Base-by-base conservation (phyloP, 2,888 invertebrate species). In the Lucinisca nassula region DNA sequence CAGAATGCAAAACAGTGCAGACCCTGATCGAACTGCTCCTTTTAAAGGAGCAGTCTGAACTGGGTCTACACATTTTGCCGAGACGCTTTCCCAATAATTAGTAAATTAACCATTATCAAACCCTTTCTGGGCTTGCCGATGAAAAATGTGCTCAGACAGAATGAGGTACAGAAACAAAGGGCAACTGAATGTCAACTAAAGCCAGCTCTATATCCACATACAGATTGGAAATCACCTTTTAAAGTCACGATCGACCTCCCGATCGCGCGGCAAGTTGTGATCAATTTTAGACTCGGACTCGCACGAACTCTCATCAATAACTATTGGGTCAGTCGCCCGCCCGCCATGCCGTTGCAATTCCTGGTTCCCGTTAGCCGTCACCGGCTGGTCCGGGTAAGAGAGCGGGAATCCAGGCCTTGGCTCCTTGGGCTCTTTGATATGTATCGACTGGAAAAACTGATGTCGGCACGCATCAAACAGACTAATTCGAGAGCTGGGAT, bases 401-500 rank as follows among this genome's bases (percentile, higher is more conserved):
- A 79, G 83, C 17, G 84, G 86, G 70, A 45, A 70, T 58, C 76
- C 78, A 14, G 82, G 61, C 30, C 51, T 14, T 14, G 61, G 51
- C 38, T 87, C 91, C 61, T 88, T 84, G 12, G 85, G 86, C 76
- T 89, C 91, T 73, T 90, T 88, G 86, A 85, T 92, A 82, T 92
- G 89, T 10, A 95, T 91, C 21, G 95, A 93, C 85, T 94, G 93
- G 97, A 99, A 99, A 97, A 99, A 99, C 80, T 98, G 98, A 97
- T 99, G 99, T 79, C 97, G 97, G 94, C 99, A 97, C 24, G 99
- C 98, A 94, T 99, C 99, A 85, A 97, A 97, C 94, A 99, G 97
- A 93, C 98, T 98, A 95, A 99, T 98, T 90, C 99, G 97, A 95
- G 98, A 98, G 88, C 98, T 97, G 38, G 99, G 99, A 96, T 99